Percentiles rank a stretch among this genome's conserved stretches.
phyloP scores from a whole-genome alignment of 2,113 vertebrate genomes.

The Notarius quadriscutis region DNA sequence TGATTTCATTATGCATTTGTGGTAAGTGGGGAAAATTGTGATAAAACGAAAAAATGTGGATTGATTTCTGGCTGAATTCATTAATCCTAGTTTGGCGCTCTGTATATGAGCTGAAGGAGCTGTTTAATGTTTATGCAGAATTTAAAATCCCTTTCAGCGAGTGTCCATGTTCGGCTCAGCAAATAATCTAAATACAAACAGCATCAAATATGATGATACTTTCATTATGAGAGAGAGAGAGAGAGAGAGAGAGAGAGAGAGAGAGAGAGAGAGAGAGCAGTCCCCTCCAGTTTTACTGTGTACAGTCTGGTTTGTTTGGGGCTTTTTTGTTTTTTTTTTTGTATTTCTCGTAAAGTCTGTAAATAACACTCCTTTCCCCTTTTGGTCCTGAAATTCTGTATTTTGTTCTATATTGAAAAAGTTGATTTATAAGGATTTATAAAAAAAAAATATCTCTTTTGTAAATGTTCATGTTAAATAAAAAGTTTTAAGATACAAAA shows the following conservation, averaged over 20 bases:
- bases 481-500: constrained; percentile 61
- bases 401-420: constrained; percentile 77
- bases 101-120: neutral
- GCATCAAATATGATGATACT: neutral
- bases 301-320: too few relatives aligned
- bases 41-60: neutral
- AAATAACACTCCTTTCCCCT: constrained; percentile 39
- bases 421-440: constrained; percentile 80
- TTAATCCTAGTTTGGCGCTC: neutral
- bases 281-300: constrained; percentile 56
- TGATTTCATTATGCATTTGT: neutral
- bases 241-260: constrained; percentile 22
- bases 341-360: constrained; percentile 68
- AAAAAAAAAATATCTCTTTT: constrained; percentile 75
- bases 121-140: too few relatives aligned
- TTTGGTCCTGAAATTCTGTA: constrained; percentile 68
- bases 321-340: too few relatives aligned
- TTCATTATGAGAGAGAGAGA: neutral
- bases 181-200: neutral
- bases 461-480: constrained; percentile 77
- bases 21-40: neutral
- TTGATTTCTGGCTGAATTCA: neutral
- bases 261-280: too few relatives aligned
- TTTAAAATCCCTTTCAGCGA: neutral
- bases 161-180: neutral